A percentile compares a stretch with the other conserved stretches of the same genome.
Evolutionary conservation across 2,113 vertebrate species (phyloP).

Genomic region (Anarhynchus alexandrinus): DNA sequence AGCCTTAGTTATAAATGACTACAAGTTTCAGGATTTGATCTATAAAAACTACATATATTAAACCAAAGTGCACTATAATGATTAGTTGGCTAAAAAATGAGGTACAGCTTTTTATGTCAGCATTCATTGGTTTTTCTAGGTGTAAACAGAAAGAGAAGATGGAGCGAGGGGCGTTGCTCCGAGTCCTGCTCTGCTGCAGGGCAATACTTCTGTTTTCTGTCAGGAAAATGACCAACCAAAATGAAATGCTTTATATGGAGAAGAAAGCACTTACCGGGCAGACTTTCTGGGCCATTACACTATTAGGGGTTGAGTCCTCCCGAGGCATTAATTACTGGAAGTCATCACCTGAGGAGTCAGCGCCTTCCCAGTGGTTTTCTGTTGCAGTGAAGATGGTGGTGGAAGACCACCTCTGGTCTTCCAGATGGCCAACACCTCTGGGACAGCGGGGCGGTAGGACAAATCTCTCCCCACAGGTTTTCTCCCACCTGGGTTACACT

Average conservation of each 20-base stretch:
- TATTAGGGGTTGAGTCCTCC: conserved; percentile 55
- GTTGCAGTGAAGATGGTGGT: conserved; percentile 13
- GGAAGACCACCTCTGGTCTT: background rate
- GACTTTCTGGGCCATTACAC: background rate
- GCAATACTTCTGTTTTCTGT: background rate
- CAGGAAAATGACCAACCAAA: background rate
- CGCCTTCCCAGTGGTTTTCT: conserved; percentile 33
- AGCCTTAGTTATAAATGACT: background rate
- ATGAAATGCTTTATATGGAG: background rate
- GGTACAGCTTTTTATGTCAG: too few species aligned
- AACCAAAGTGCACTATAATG: background rate
- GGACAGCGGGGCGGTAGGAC: background rate
- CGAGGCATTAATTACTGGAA: conserved; percentile 77
- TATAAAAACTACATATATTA: background rate
- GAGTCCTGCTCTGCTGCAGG: background rate
- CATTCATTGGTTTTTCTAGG: background rate
- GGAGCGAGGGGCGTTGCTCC: background rate
- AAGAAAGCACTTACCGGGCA: background rate
- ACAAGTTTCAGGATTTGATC: background rate
- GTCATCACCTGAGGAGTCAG: conserved; percentile 57
- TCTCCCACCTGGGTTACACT: background rate
- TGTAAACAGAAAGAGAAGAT: background rate
- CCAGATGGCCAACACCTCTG: conserved; percentile 62
- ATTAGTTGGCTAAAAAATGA: background rate
- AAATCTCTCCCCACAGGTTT: background rate